Evolutionary conservation across 2,888 invertebrate genomes (phyloP).

Genomic region (Oithona nana): DNA sequence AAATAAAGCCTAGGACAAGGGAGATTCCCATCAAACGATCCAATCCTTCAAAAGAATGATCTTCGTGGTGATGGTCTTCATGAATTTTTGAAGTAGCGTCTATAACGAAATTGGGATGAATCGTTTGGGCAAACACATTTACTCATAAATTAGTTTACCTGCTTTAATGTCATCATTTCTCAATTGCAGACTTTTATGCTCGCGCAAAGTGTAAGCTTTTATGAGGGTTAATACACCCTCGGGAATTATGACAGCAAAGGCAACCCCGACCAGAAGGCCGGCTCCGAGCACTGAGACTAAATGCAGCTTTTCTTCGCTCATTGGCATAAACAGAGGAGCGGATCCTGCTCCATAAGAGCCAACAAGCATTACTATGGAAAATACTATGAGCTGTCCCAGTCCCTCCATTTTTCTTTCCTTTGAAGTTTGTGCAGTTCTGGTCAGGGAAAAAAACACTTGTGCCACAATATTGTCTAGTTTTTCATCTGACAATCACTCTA

Average conservation of each 20-base stretch:
- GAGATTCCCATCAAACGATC: slow-evolving; percentile 77
- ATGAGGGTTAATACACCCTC: slow-evolving; percentile 80
- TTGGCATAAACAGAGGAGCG: slow-evolving; percentile 74
- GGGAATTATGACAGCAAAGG: slow-evolving; percentile 90
- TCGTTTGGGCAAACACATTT: no score
- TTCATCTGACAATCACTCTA: no score
- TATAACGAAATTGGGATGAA: no score
- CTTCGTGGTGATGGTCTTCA: slow-evolving; percentile 12
- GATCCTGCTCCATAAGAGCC: slow-evolving; percentile 90
- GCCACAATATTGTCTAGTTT: no score
- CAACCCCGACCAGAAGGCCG: slow-evolving; percentile 88
- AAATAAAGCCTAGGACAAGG: slow-evolving; percentile 82
- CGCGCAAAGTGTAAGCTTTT: slow-evolving; percentile 21
- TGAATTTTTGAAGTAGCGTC: no score
- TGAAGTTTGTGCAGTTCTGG: no score
- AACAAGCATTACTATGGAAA: slow-evolving; percentile 64
- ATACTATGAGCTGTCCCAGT: slow-evolving; percentile 1
- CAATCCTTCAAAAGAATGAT: slow-evolving; percentile 1
- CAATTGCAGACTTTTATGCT: no score
- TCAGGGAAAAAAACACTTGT: no score
- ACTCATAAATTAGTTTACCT: no score
- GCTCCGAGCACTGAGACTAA: slow-evolving; percentile 88
- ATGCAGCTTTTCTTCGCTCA: slow-evolving; percentile 80
- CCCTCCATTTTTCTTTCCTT: neutral
- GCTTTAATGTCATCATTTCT: no score